Evolutionary conservation across 2,888 invertebrate species (phyloP).

Genomic region (Ophion costatus): DNA sequence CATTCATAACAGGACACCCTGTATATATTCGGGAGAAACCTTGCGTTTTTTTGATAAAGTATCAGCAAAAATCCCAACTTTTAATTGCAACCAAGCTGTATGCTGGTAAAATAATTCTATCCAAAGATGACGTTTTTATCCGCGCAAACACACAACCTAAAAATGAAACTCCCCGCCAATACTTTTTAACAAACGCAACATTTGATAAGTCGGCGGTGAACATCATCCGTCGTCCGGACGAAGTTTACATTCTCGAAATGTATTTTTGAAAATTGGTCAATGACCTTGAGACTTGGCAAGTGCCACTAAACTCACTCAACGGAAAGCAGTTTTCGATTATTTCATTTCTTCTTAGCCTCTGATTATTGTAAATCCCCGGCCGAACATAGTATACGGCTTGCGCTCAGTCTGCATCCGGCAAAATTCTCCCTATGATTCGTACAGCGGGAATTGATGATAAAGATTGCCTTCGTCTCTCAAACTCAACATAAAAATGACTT

Average conservation of each 20-base stretch:
- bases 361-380: neutral
- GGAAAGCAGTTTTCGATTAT: neutral
- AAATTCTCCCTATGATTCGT: neutral
- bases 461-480: neutral
- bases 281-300: conserved; percentile 9
- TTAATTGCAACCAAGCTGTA: too few species aligned
- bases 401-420: neutral
- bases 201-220: neutral
- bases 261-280: conserved; percentile 14
- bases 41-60: too few species aligned
- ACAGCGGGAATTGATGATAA: neutral
- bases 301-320: neutral
- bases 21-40: too few species aligned
- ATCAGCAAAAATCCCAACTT: too few species aligned
- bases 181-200: neutral
- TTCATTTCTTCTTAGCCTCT: neutral
- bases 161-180: neutral
- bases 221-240: neutral
- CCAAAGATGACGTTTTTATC: too few species aligned
- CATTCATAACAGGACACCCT: too few species aligned
- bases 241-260: neutral
- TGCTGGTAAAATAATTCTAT: too few species aligned
- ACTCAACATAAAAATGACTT: neutral
- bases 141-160: neutral
- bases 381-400: neutral